Base-by-base conservation (phyloP, 2,888 invertebrate genomes). In the Nipponacmea schrenckii region DNA sequence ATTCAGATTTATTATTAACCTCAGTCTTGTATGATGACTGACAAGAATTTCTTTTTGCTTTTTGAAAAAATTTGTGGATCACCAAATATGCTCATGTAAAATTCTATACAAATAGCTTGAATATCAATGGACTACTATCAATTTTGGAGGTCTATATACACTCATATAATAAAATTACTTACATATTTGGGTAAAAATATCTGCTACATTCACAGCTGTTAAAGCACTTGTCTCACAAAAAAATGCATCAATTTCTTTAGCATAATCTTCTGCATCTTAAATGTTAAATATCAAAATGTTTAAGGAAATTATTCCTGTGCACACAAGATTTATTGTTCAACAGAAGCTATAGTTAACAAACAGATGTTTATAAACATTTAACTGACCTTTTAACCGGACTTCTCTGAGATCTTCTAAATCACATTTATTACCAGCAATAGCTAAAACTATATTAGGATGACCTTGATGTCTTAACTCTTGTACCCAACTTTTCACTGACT, bases 151-250 rank as follows among this genome's bases (percentile, higher is more conserved):
- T 31, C 2, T 4, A 31, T 7, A 39, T 39, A 1, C 10, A 39
- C 1, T 5, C 39, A 39, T 39, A 8, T 8, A 39, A 8, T 56
- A 56, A 8, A 12, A 17, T 39, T 31, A 71, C 84, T 78, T 79
- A 89, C 89, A 85, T 74, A 89, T 87, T 79, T 84, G 81, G 71
- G 80, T 81, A 77, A 89, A 90, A 14, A 89, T 78, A 72, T 88
- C 84, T 48, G 85, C 81, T 20, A 90, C 84, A 77, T 89, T 89
- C 1, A 82, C 81, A 39, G 89, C 88, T 56, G 86, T 87, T 70
- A 88, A 81, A 31, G 90, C 90, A 82, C 89, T 89, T 5, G 90
- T 89, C 79, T 90, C 90, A 70, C 88, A 85, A 78, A 89, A 89
- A 62, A 89, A 82, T 24, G 89, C 89, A 77, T 83, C 83, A 15